Conservation (phyloP, 2,113 vertebrate species). For the Camelus bactrianus region DNA sequence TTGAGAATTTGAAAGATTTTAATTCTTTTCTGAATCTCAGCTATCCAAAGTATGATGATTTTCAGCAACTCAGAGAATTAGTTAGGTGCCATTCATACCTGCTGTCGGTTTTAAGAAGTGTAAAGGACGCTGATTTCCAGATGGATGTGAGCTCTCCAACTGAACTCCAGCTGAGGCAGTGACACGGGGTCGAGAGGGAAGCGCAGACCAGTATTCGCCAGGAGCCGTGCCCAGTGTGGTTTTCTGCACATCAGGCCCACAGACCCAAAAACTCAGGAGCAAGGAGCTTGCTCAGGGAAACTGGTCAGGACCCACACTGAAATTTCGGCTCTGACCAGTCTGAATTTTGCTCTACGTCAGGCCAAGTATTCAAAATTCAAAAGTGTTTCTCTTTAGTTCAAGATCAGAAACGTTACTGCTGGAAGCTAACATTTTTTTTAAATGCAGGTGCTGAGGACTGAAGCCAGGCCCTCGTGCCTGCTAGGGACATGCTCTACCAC, state of each 20-base stretch:
- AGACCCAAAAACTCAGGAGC: not conserved
- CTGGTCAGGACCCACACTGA: fast-evolving
- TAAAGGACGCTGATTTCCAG: not conserved
- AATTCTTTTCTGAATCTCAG: not conserved
- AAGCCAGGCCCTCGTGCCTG: too few species aligned
- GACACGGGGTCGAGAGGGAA: too few species aligned
- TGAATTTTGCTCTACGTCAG: fast-evolving
- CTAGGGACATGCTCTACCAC: too few species aligned
- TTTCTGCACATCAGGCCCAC: too few species aligned
- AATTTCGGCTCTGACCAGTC: not conserved
- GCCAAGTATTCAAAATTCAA: not conserved
- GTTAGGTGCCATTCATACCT: not conserved
- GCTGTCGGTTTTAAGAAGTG: not conserved
- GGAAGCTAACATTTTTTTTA: not conserved
- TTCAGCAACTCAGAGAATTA: not conserved
- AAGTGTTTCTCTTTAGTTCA: not conserved
- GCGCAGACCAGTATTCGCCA: fast-evolving
- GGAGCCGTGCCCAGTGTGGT: fast-evolving
- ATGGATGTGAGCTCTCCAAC: not conserved
- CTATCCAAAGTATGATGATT: not conserved
- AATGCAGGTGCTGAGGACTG: too few species aligned
- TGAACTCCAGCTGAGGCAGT: fast-evolving
- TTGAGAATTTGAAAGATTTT: not conserved
- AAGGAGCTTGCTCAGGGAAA: fast-evolving
- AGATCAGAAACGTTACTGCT: not conserved